Percentiles rank a stretch among this genome's conserved stretches.
Conservation (phyloP, 2,797 vertebrate species). For the Brachyrhaphis roseni region DNA sequence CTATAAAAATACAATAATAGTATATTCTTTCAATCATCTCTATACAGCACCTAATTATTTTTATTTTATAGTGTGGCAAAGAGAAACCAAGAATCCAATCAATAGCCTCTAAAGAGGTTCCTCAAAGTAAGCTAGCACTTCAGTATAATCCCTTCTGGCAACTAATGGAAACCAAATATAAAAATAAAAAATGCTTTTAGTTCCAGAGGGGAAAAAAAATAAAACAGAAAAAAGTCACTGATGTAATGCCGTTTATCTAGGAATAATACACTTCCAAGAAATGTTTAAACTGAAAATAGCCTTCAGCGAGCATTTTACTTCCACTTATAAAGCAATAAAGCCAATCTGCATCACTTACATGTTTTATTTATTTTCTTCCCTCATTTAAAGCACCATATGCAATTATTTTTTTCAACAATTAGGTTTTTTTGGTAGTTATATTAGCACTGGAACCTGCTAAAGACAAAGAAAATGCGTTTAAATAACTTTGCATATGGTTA, state of each 20-base stretch:
- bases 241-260: background rate
- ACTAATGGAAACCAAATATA: background rate
- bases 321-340: background rate
- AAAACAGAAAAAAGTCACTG: background rate
- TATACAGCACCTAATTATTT: background rate
- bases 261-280: slow-evolving; percentile 2
- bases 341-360: background rate
- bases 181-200: background rate
- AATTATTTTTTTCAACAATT: background rate
- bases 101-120: background rate
- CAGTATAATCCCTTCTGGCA: background rate
- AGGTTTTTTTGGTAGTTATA: background rate
- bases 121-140: background rate
- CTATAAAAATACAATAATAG: background rate
- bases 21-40: background rate
- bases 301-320: background rate
- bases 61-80: background rate
- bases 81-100: background rate
- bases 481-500: background rate
- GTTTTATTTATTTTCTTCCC: background rate
- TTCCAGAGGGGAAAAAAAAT: background rate
- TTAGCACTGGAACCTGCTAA: background rate
- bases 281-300: background rate
- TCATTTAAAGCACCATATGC: background rate
- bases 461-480: background rate